These are phyloP conservation scores for Meloe dianella DNA, from an alignment of 2,888 invertebrate genomes.

Conservation along the genomic window DNA sequence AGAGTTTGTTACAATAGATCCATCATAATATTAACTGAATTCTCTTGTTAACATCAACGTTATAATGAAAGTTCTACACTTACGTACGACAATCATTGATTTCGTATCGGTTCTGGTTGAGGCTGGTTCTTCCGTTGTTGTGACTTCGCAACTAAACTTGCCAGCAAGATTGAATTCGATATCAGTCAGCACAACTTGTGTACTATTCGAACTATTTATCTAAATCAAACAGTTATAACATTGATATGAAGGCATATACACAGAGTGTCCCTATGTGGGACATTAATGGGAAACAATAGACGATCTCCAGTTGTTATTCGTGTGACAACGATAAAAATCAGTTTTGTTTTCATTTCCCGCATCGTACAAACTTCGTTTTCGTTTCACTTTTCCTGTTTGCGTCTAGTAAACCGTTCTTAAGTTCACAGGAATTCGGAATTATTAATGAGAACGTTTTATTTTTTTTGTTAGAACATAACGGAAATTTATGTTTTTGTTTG, in stretches of 20 bases:
- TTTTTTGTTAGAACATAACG: neutral
- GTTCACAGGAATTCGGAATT: neutral
- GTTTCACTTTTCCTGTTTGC: neutral
- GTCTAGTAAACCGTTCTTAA: neutral
- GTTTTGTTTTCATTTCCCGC: too few species aligned
- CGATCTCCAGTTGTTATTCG: neutral
- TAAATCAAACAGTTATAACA: conserved; percentile 54
- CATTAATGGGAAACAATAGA: too few species aligned
- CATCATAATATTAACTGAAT: conserved; percentile 13
- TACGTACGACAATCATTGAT: conserved; percentile 77
- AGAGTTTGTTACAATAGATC: neutral
- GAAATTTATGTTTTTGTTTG: neutral
- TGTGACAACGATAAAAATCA: neutral
- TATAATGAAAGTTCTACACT: conserved; percentile 54
- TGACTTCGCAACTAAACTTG: conserved; percentile 81
- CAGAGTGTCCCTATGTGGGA: too few species aligned
- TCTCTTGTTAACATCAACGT: neutral
- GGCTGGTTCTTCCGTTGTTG: conserved; percentile 72
- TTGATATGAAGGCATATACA: too few species aligned
- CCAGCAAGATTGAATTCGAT: conserved; percentile 75
- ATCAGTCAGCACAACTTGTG: conserved; percentile 73
- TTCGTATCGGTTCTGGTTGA: conserved; percentile 70
- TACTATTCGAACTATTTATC: conserved; percentile 75
- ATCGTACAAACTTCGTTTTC: neutral
- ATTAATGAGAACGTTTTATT: neutral